Base-by-base conservation (phyloP, 2,888 invertebrate genomes). In the Heteropelma amictum region DNA sequence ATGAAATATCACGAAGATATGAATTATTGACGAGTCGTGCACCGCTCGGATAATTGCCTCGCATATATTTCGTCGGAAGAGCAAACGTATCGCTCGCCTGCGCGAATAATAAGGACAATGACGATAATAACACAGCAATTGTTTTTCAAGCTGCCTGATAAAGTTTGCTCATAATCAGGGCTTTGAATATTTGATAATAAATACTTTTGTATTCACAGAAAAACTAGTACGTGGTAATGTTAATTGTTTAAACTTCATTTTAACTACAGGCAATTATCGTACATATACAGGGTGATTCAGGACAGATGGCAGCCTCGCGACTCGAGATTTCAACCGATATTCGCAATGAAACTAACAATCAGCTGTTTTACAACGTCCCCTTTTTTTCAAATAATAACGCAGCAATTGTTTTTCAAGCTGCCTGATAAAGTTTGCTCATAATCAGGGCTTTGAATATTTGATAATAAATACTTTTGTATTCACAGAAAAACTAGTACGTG, bases 1-100 rank as follows among this genome's bases (percentile, higher is more conserved):
- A 76, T 58, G 49, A 12, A 72, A 71, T 68, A 74, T n/a, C n/a
- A 72, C 23, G 53, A 35, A 64, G 68, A 73, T 77, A 28, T 71
- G 60, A 73, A 51, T 71, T 53, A 51, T 71, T 68, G 60, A 53
- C 54, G 61, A 45, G 26, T 63, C 51, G 17, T 33, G 42, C 53
- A 58, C 45, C 26, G 45, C 33, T 38, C 40, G 14, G 14, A 42
- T 23, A 53, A 47, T 42, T 5, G 26, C 28, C 40, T 51, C 28
- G 12, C n/a, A n/a, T 10, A 28, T 19, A 64, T 61, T 67, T 42
- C 53, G 53, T 67, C 67, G 67, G 35, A 35, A 60, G 35, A n/a
- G 33, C 58, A 28, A 53, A 33, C 40, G 26, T 30, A 53, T 49
- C 40, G 30, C 8, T 51, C 30, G 12, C 30, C 30, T 40, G 28